Percentiles rank a stretch among this genome's conserved stretches.
These are phyloP conservation scores for Nanorana parkeri DNA, from an alignment of 2,113 vertebrate genomes.

Conservation along the genomic window DNA sequence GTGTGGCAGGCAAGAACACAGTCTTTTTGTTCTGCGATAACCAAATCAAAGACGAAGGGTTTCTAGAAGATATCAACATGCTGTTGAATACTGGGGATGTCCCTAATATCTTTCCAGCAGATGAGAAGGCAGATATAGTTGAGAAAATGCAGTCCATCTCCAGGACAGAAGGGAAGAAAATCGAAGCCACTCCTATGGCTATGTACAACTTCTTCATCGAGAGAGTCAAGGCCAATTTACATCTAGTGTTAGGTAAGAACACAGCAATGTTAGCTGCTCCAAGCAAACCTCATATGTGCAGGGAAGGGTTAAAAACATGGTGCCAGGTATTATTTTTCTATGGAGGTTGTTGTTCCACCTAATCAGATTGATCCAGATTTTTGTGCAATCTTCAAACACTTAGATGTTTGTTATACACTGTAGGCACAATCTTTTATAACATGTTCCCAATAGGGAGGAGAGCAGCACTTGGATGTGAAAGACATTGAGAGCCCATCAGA, in stretches of 20 bases:
- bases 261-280: no score
- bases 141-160: constrained; percentile 86
- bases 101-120: constrained; percentile 87
- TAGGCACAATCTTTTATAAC: no score
- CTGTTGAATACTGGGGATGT: constrained; percentile 90
- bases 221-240: constrained; percentile 87
- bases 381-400: no score
- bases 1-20: constrained; percentile 73
- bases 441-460: no score
- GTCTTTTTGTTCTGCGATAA: constrained; percentile 87
- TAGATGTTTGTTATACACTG: no score
- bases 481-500: no score
- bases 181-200: constrained; percentile 83
- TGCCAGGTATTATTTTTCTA: no score
- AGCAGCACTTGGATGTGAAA: no score
- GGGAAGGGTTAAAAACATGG: no score
- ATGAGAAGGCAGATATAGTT: constrained; percentile 87
- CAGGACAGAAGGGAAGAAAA: constrained; percentile 78
- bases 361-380: no score
- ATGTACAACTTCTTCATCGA: constrained; percentile 91
- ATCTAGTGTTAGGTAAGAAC: constrained; percentile 84
- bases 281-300: no score
- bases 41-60: constrained; percentile 90
- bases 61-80: constrained; percentile 91
- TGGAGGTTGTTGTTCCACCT: no score